Evolutionary conservation across 2,113 vertebrate genomes (phyloP).

Genomic region (Lasiurus cinereus): DNA sequence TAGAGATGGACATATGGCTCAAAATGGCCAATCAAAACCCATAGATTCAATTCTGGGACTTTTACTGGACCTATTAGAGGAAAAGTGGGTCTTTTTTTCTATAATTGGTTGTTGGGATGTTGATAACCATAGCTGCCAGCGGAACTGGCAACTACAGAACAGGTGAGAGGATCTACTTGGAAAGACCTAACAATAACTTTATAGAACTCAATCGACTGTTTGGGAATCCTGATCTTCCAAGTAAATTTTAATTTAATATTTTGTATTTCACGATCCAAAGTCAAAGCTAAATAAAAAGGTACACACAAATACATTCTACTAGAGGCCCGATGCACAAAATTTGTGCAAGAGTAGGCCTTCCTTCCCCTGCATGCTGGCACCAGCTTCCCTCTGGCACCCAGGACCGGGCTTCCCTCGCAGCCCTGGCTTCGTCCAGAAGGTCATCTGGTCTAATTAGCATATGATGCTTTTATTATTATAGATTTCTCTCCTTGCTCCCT

Average conservation of each 20-base stretch:
- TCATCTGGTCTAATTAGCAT: too few species aligned
- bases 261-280: conserved; percentile 40
- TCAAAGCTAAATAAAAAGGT: conserved; percentile 7
- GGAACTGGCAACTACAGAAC: not conserved
- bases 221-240: not conserved
- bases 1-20: not conserved
- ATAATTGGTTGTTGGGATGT: not conserved
- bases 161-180: not conserved
- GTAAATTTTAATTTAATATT: conserved; percentile 24
- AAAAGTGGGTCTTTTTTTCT: conserved; percentile 14
- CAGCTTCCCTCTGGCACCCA: too few species aligned
- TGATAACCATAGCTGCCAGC: not conserved
- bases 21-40: not conserved
- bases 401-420: too few species aligned
- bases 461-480: too few species aligned
- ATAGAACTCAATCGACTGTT: not conserved
- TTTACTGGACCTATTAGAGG: not conserved
- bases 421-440: too few species aligned
- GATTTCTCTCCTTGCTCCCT: not conserved
- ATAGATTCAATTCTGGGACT: not conserved
- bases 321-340: too few species aligned
- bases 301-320: not conserved
- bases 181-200: not conserved
- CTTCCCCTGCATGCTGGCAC: too few species aligned
- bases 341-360: too few species aligned